Evolutionary conservation across 2,888 invertebrate genomes (phyloP), one percentile per base, ranked within the genome.

Genomic region (Lithophane semibrunnea): DNA sequence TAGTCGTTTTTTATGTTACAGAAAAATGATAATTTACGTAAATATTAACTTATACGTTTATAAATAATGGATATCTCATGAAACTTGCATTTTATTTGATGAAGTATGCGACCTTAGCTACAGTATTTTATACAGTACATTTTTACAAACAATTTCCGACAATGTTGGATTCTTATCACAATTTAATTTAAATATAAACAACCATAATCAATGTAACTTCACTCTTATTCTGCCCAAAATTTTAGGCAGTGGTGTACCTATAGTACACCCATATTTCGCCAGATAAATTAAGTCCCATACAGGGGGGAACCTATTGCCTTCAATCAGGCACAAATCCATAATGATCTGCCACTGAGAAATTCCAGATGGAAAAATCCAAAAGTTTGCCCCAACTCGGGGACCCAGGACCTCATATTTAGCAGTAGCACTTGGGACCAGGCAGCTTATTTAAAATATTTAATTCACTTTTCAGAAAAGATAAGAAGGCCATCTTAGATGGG

Each of bases 391-490:
- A 52, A 52, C 52, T 52, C 2, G 7, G 52, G 52, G 18, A 49
- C 18, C 18, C 18, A 49, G 16, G 16, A 16, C 16, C 49, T 49
- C 16, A 5, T 49, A 13, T 4, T 49, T 5, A 52, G 18, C 49
- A 7, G 18, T 18, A 18, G 52, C 7, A 16, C 52, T 52, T 52
- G 52, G 18, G 18, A 21, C 9, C 0, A 21, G 9, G 0, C 54
- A 9, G 21, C 21, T 54, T 54, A 58, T 56, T 56, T 56, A 3
- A n/a, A 47, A 47, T 66, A 49, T 49, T 66, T 21, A 21, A 9
- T 52, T 67, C 8, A 1, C 0, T 56, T 74, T 75, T 9, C 82
- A 77, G 82, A n/a, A 49, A 47, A 73, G 13, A 83, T 7, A 24
- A 42, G 24, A 52, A 21, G 0, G 18, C 2, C 3, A 2, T 10